These are phyloP conservation scores for Ambastaia sidthimunki DNA, from an alignment of 2,797 vertebrate species.

Conservation along the genomic window DNA sequence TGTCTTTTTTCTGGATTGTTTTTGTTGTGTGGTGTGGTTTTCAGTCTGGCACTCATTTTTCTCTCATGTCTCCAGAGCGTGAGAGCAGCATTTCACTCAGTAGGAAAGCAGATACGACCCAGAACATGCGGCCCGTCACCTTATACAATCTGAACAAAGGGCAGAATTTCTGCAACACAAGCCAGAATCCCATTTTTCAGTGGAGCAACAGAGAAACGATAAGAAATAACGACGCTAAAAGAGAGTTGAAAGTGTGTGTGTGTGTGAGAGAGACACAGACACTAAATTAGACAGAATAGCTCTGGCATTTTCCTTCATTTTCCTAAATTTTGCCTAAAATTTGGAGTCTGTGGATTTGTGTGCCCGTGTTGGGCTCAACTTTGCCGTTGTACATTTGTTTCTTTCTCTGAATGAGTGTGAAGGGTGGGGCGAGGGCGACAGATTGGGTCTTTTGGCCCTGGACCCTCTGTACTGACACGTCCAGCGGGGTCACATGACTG, in stretches of 20 bases:
- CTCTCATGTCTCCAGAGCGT: constrained; percentile 44
- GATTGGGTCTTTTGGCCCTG: constrained; percentile 56
- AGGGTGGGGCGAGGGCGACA: constrained; percentile 37
- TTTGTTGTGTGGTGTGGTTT: constrained; percentile 52
- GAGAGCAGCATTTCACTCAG: constrained; percentile 46
- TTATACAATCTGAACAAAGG: constrained; percentile 49
- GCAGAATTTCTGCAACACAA: constrained; percentile 23
- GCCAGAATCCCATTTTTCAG: not conserved
- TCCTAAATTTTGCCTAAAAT: constrained; percentile 13
- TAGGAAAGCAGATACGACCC: constrained; percentile 52
- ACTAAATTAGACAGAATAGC: not conserved
- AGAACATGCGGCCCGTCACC: constrained; percentile 45
- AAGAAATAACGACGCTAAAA: constrained; percentile 38
- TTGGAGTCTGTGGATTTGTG: constrained; percentile 43
- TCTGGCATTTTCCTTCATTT: constrained; percentile 14
- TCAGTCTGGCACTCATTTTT: constrained; percentile 48
- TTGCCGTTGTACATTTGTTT: constrained; percentile 55
- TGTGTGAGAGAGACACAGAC: constrained; percentile 33
- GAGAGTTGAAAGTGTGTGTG: constrained; percentile 24
- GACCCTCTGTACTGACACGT: constrained; percentile 54
- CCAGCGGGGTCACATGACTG: constrained; percentile 62
- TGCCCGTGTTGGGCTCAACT: constrained; percentile 10
- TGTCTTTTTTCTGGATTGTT: constrained; percentile 44
- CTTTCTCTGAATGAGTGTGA: constrained; percentile 31
- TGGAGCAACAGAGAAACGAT: not conserved